These are phyloP conservation scores for Hoplostethus mediterraneus DNA, from an alignment of 2,797 vertebrate genomes.

Conservation along the genomic window DNA sequence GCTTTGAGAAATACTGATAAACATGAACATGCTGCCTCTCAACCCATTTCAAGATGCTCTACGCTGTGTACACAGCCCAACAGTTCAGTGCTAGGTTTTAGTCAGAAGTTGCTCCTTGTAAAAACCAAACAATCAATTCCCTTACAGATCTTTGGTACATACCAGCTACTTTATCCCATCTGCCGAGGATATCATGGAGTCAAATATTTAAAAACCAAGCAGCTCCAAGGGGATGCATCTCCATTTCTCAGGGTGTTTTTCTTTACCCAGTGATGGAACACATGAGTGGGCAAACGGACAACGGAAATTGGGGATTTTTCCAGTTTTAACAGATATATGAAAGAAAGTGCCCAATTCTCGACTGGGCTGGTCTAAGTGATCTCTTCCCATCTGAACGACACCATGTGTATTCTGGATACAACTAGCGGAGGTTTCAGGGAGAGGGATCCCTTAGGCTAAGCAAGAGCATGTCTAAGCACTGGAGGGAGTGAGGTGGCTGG, in stretches of 20 bases:
- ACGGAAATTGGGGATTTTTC: constrained; percentile 45
- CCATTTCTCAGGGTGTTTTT: constrained; percentile 40
- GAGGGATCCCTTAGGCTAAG: constrained; percentile 59
- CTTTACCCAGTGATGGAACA: constrained; percentile 51
- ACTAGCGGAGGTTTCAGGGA: constrained; percentile 55
- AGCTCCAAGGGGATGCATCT: constrained; percentile 55
- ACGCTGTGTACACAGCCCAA: constrained; percentile 56
- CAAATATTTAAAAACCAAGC: constrained; percentile 62
- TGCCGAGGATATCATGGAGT: constrained; percentile 54
- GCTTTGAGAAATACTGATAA: constrained; percentile 64
- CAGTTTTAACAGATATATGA: constrained; percentile 65
- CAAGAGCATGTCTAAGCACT: constrained; percentile 65
- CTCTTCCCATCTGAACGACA: constrained; percentile 68
- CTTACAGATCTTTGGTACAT: constrained; percentile 84
- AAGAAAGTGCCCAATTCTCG: constrained; percentile 41
- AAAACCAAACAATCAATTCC: constrained; percentile 72
- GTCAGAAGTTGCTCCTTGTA: constrained; percentile 52
- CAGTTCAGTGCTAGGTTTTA: constrained; percentile 53
- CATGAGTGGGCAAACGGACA: constrained; percentile 41
- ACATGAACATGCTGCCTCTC: constrained; percentile 52
- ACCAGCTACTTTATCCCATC: constrained; percentile 71
- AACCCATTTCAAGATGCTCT: constrained; percentile 56
- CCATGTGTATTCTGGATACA: constrained; percentile 52
- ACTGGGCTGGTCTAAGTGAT: constrained; percentile 59
- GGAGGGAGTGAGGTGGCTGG: constrained; percentile 70